Conservation (phyloP, 1,140 invertebrate genomes). For the Charaxes varanes region DNA sequence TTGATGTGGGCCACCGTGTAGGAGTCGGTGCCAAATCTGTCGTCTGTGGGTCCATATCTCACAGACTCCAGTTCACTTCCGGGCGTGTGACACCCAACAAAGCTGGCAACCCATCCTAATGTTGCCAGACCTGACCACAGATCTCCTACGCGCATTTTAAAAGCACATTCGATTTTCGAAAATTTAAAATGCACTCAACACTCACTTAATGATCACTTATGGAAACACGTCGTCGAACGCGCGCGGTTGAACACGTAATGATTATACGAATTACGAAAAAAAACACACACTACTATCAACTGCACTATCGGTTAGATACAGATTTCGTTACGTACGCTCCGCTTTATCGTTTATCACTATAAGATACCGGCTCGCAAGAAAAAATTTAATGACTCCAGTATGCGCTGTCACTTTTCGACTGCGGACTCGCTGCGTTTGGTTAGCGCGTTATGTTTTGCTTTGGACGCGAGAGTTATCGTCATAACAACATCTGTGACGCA, state of each 20-base stretch:
- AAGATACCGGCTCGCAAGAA: conserved; percentile 18
- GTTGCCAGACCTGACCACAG: conserved; percentile 48
- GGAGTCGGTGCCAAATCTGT: conserved; percentile 43
- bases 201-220: conserved; percentile 22
- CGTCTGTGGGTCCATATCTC: conserved; percentile 45
- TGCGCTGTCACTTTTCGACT: neutral
- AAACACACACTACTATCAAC: conserved; percentile 16
- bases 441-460: conserved; percentile 1
- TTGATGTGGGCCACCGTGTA: conserved; percentile 58
- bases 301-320: conserved; percentile 39
- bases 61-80: conserved; percentile 51
- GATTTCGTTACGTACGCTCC: conserved; percentile 34
- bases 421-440: neutral
- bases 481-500: conserved; percentile 34
- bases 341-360: conserved; percentile 36
- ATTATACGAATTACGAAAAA: conserved; percentile 22
- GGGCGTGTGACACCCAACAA: conserved; percentile 50
- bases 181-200: conserved; percentile 29
- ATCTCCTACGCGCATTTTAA: conserved; percentile 50
- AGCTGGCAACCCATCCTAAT: conserved; percentile 41
- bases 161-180: conserved; percentile 36
- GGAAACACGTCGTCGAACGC: conserved; percentile 29
- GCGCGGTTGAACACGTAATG: conserved; percentile 25
- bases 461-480: conserved; percentile 40
- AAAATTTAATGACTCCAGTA: conserved; percentile 18